These are phyloP conservation scores for Drosophila anomalata DNA, from an alignment of 2,888 invertebrate species.

Conservation along the genomic window DNA sequence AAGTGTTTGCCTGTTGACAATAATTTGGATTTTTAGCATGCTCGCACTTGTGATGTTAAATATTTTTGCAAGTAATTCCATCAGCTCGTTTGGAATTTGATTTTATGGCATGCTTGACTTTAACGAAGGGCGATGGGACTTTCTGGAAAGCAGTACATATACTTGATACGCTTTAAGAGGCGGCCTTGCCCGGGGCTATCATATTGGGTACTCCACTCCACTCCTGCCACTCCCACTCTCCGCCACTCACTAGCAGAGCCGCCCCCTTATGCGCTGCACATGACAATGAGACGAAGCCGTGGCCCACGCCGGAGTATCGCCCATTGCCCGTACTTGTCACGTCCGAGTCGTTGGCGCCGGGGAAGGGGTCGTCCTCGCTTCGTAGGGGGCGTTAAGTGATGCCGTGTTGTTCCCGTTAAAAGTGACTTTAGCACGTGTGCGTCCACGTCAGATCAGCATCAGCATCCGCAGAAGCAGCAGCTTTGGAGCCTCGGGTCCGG, in stretches of 20 bases:
- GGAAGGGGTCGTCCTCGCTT: conserved; percentile 2
- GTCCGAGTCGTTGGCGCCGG: conserved; percentile 49
- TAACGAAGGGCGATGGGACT: conserved; percentile 16
- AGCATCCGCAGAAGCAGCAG: conserved; percentile 28
- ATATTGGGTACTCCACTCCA: conserved; percentile 57
- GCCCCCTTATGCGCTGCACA: conserved; percentile 68
- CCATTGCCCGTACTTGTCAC: conserved; percentile 67
- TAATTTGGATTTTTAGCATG: conserved; percentile 55
- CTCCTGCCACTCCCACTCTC: conserved; percentile 16
- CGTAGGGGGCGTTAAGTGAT: conserved; percentile 66
- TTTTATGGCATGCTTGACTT: conserved; percentile 41
- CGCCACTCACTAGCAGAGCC: conserved; percentile 4
- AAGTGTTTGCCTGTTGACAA: conserved; percentile 51
- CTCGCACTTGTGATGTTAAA: conserved; percentile 55
- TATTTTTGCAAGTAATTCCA: conserved; percentile 51
- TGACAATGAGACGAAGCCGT: conserved; percentile 66
- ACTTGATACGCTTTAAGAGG: conserved; percentile 46
- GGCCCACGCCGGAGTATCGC: conserved; percentile 40
- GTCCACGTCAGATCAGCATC: conserved; percentile 55
- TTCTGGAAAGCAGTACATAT: conserved; percentile 52
- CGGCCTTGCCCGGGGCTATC: conserved; percentile 29
- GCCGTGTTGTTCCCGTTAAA: conserved; percentile 73
- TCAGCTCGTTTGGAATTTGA: conserved; percentile 39
- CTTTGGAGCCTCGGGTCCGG: conserved; percentile 11
- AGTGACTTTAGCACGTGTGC: conserved; percentile 75